Percentiles rank a stretch among this genome's conserved stretches.
Conservation (phyloP, 2,797 vertebrate species). For the Scolopax rusticola region DNA sequence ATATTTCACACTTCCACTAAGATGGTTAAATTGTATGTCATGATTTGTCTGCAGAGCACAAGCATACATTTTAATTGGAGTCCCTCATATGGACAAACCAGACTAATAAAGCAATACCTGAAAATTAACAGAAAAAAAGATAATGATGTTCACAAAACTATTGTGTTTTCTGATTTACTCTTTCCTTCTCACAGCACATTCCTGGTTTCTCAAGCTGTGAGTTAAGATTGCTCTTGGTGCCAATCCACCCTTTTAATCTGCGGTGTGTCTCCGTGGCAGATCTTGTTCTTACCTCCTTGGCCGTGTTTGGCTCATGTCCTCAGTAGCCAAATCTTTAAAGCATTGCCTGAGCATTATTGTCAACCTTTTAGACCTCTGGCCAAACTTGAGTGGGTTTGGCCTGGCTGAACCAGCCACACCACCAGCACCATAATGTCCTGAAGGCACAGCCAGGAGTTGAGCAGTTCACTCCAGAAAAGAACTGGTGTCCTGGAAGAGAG, state of each 20-base stretch:
- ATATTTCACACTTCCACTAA: background rate
- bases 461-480: background rate
- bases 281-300: background rate
- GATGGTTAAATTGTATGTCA: background rate
- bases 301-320: background rate
- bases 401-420: background rate
- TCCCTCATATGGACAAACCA: background rate
- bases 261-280: background rate
- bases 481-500: background rate
- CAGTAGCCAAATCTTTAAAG: background rate
- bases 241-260: background rate
- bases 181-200: background rate
- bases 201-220: background rate
- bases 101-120: background rate
- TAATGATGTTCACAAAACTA: background rate
- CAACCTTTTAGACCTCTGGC: background rate
- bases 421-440: background rate
- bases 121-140: background rate
- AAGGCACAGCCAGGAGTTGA: background rate
- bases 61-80: background rate
- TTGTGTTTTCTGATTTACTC: background rate
- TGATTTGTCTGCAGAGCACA: background rate
- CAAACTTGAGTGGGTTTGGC: fast-evolving
- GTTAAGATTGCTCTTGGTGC: background rate
- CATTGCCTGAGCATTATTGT: background rate